Evolutionary conservation across 2,113 vertebrate genomes (phyloP), one percentile per base, ranked within the genome.

Genomic region (Sceloporus tristichus): DNA sequence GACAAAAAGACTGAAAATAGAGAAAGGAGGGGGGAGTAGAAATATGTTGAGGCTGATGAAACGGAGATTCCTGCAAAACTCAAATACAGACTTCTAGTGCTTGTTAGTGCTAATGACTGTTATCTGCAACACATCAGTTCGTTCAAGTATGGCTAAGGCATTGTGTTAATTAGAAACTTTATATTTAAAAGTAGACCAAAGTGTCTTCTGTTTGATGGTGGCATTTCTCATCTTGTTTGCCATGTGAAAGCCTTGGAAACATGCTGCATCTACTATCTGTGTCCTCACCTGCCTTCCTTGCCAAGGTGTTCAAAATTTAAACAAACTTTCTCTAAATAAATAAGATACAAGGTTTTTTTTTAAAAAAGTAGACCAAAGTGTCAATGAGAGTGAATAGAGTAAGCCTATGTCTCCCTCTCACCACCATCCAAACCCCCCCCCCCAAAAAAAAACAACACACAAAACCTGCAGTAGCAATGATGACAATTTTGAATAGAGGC

Each of bases 131-230:
- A 84, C 34, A 56, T 2, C 1, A 34, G 79, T 92, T 86, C 88
- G 79, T 92, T 86, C 88, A 68, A 68, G 3, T 29, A n/a, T 54
- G 29, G 25, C 14, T 29, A 5, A 79, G 77, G 48, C 77, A 54
- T 29, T 54, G 77, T 79, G 48, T 21, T 54, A 79, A 79, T 79
- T 79, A 56, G 48, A 10, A 79, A 54, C 29, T 79, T 79, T 79
- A 79, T 27, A 79, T 23, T 25, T n/a, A 29, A n/a, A n/a, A n/a
- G n/a, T n/a, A n/a, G n/a, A n/a, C n/a, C n/a, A n/a, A n/a, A n/a
- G n/a, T n/a, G n/a, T 97, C 68, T 97, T 97, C 97, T 97, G 97
- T 94, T 91, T 97, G 94, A 97, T 97, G 97, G 97, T 97, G 89
- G 97, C 97, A 90, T 97, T 97, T 95, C 97, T 97, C 25, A 97